A percentile compares a stretch with the other conserved stretches of the same genome.
phyloP scores from a whole-genome alignment of 2,113 vertebrate species.

The Arothron firmamentum region DNA sequence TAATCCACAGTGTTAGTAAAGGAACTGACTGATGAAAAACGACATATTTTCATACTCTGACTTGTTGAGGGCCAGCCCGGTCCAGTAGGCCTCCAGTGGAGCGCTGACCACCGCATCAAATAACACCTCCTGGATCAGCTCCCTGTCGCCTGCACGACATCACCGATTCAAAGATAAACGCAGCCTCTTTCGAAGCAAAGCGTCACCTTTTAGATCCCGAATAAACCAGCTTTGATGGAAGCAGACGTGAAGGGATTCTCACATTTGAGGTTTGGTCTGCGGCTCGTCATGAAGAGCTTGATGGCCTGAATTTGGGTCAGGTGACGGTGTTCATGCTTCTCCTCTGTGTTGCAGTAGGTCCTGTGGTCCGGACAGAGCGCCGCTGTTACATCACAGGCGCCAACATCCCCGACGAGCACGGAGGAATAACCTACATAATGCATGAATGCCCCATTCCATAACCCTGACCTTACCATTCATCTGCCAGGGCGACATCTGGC shows the following conservation, averaged over 20 bases:
- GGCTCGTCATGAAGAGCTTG: slow-evolving; percentile 90
- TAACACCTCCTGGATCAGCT: slow-evolving; percentile 94
- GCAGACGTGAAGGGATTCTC: slow-evolving; percentile 57
- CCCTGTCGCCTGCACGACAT: slow-evolving; percentile 85
- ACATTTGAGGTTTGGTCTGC: slow-evolving; percentile 90
- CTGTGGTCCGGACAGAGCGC: slow-evolving; percentile 66
- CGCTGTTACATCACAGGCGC: slow-evolving; percentile 34
- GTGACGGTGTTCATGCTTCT: slow-evolving; percentile 89
- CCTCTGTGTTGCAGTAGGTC: slow-evolving; percentile 96
- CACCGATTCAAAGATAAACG: slow-evolving; percentile 2
- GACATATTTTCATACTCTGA: slow-evolving; percentile 84
- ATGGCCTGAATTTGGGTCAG: slow-evolving; percentile 93
- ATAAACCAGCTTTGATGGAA: not conserved
- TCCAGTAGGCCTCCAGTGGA: slow-evolving; percentile 96
- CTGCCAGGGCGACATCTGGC: slow-evolving; percentile 94
- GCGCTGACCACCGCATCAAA: slow-evolving; percentile 97
- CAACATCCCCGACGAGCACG: slow-evolving; percentile 34
- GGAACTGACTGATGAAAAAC: not conserved
- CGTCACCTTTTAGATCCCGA: not conserved
- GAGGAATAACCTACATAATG: slow-evolving; percentile 60
- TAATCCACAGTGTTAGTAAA: not conserved
- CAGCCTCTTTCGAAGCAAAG: too few species aligned
- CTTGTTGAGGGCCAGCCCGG: slow-evolving; percentile 92
- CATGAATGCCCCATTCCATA: slow-evolving; percentile 53
- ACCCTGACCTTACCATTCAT: slow-evolving; percentile 88